phyloP scores from a whole-genome alignment of 1,140 invertebrate species.

The Neodiprion fabricii region DNA sequence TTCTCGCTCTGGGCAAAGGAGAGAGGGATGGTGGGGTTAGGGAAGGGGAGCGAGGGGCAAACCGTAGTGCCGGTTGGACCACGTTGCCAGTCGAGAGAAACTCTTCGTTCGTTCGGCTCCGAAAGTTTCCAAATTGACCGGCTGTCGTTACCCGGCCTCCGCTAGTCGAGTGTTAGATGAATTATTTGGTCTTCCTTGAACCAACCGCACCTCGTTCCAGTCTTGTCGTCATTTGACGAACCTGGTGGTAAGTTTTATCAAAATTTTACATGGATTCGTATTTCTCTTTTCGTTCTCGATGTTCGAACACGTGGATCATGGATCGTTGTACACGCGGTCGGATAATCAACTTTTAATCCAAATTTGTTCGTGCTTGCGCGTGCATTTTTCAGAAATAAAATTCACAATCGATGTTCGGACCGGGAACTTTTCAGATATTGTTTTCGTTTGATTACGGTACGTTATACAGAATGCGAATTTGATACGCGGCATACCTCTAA shows the following conservation, averaged over 20 bases:
- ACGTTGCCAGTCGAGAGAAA: conserved; percentile 1
- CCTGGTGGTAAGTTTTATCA: background rate
- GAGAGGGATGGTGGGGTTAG: background rate
- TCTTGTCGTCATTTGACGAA: conserved; percentile 5
- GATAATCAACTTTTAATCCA: no score
- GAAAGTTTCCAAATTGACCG: conserved; percentile 1
- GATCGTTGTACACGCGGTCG: no score
- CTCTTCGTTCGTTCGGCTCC: background rate
- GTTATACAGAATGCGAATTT: no score
- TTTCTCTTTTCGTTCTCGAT: no score
- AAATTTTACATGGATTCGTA: background rate
- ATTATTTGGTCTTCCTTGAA: background rate
- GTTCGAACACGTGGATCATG: no score
- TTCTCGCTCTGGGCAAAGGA: background rate
- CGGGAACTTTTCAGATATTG: no score
- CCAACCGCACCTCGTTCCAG: background rate
- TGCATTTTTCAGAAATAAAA: no score
- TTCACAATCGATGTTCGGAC: no score
- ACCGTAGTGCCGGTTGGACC: background rate
- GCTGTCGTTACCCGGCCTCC: background rate
- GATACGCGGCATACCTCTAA: no score
- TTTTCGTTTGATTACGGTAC: no score
- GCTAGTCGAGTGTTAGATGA: background rate
- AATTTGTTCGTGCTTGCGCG: no score
- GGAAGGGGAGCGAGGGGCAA: background rate